Evolutionary conservation across 2,888 invertebrate genomes (phyloP).

Genomic region (Fragum sueziense): DNA sequence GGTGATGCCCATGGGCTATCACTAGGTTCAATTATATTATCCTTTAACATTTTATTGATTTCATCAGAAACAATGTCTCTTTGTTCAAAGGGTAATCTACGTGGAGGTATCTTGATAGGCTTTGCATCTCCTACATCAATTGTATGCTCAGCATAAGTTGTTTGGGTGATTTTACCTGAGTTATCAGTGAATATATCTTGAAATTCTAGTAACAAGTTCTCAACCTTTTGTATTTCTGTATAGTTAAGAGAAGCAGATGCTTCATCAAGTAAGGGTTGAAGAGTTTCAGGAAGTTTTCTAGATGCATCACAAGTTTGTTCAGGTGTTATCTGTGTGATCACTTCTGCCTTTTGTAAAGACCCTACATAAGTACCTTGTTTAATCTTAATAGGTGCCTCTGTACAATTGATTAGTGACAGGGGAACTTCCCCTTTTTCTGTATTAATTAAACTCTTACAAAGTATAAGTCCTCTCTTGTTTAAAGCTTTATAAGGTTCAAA

Average conservation of each 20-base stretch:
- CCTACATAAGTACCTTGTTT: not conserved
- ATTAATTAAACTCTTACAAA: not conserved
- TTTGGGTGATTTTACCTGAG: not conserved
- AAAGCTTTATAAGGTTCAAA: not conserved
- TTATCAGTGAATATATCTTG: conserved; percentile 1
- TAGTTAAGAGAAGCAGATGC: not conserved
- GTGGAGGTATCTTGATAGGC: conserved; percentile 1
- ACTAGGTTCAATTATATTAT: not conserved
- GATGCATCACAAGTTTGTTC: not conserved
- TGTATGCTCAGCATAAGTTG: conserved; percentile 12
- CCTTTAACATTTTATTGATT: not conserved
- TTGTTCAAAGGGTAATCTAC: conserved; percentile 4
- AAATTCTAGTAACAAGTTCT: not conserved
- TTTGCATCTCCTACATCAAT: conserved; percentile 3
- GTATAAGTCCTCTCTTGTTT: not conserved
- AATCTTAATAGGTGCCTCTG: not conserved
- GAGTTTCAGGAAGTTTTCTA: not conserved
- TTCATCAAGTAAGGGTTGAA: conserved; percentile 12
- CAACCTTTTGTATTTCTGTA: not conserved
- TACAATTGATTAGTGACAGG: too few species aligned
- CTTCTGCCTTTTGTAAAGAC: not conserved
- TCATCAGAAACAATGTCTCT: not conserved
- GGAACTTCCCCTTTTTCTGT: not conserved
- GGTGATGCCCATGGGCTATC: conserved; percentile 6
- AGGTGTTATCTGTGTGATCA: not conserved